Base-by-base conservation (phyloP, 2,113 vertebrate species). In the Boulengerochromis microlepis region DNA sequence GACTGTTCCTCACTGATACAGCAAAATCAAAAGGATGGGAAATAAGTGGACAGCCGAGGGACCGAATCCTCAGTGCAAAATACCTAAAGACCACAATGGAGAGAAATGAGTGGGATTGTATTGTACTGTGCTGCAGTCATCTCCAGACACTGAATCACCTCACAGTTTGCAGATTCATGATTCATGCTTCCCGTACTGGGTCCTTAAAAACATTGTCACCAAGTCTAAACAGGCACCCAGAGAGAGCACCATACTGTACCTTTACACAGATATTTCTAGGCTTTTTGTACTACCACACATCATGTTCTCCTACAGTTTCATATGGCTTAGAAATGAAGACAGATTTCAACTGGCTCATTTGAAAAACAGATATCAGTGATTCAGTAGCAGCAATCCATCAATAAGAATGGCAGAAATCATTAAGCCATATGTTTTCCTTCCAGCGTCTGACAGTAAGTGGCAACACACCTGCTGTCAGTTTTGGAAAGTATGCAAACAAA, bases 131-230 rank as follows among this genome's bases (percentile, higher is more conserved):
- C 76, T 87, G 82, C 40, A 80, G 69, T 78, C 90, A 64, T 90
- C 66, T 38, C 38, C 81, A 92, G 86, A 87, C 90, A 50, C 53
- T 89, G 86, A 90, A 45, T 93, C 92, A 90, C 15, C 53, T 13
- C 50, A 47, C 52, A 78, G 8, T 82, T 81, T 78, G 52, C 2
- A 10, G 40, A 71, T 71, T n/a, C 69, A 31, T 88, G 90, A 92
- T 40, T 94, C 91, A 90, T 85, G 50, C 71, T 74, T 86, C 61
- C 38, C 4, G 69, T 82, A 64, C 29, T 71, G 35, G 38, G 13
- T 50, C 56, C 26, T 47, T 40, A 42, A 80, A 78, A 76, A 61
- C 52, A 83, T 18, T 80, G 76, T 69, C 64, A 47, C 81, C n/a
- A 38, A 29, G 22, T 88, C 42, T 42, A 86, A 86, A 89, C 81